Base-by-base conservation (phyloP, 2,797 vertebrate species). In the Chelon auratus region DNA sequence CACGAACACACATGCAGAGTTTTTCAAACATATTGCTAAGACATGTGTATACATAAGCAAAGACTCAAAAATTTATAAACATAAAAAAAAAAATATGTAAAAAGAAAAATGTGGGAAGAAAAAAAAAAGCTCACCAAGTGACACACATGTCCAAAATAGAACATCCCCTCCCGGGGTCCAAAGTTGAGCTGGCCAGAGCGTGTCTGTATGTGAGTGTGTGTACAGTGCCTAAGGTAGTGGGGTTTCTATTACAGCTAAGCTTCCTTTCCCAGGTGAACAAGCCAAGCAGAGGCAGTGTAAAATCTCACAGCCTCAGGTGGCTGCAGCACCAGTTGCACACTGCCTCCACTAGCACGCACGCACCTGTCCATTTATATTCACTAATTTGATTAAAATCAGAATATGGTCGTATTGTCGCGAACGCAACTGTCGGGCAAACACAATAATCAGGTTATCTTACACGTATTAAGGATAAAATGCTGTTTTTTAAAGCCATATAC, bases 191-290 rank as follows among this genome's bases (percentile, higher is more conserved):
- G 48, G 33, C 8, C 15, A 26, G 36, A 20, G 54, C 63, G 36
- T 67, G 17, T 66, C 17, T 66, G 5, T 62, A 62, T 74, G 58
- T 73, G 60, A 51, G 37, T 62, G 71, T 71, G 54, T 62, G 22
- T 50, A 50, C 43, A 82, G 64, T 62, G 84, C 90, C 89, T 65
- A 33, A 77, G 88, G 89, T 81, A 54, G 36, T 67, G 57, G 7
- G 81, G 84, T 86, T 75, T 88, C 71, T 62, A 69, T 90, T 89
- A 82, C 86, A 90, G 70, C 14, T 12, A 77, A 47, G 82, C 86
- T 90, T 92, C 85, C 87, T 92, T 90, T 92, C 89, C 83, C 89
- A 91, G 84, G 87, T 89, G 83, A 86, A 84, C 82, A 82, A 82
- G 66, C 62, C 66, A 80, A 81, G 45, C 53, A 79, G 70, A 66